Percentiles rank a stretch among this genome's conserved stretches.
Evolutionary conservation across 1,140 invertebrate genomes (phyloP).

Genomic region (Drosophila pandora): DNA sequence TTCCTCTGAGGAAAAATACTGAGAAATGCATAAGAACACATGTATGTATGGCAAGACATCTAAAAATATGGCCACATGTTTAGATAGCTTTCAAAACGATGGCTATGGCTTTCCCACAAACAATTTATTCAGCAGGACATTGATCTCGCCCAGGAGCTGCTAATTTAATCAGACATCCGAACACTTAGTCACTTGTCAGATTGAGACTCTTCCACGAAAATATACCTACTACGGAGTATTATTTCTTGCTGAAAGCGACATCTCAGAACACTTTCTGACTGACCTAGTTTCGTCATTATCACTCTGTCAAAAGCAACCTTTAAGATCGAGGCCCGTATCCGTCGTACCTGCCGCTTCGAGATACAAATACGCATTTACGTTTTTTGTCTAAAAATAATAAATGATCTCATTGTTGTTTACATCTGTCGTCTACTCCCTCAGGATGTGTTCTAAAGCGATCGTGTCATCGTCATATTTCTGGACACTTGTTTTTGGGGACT

Average conservation of each 20-base stretch:
- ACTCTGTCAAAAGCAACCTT: slow-evolving; percentile 27
- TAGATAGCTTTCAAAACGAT: slow-evolving; percentile 14
- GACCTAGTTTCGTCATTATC: slow-evolving; percentile 60
- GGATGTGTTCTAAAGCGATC: slow-evolving; percentile 26
- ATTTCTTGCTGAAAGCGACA: slow-evolving; percentile 24
- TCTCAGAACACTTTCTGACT: slow-evolving; percentile 34
- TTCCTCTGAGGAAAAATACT: slow-evolving; percentile 33
- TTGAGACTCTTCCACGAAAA: not conserved
- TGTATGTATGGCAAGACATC: slow-evolving; percentile 33
- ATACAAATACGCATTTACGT: slow-evolving; percentile 28
- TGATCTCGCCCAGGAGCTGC: slow-evolving; percentile 30
- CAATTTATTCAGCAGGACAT: slow-evolving; percentile 18
- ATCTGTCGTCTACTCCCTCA: slow-evolving; percentile 26
- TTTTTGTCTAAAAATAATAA: slow-evolving; percentile 37
- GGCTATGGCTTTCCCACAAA: slow-evolving; percentile 10
- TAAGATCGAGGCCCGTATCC: slow-evolving; percentile 20
- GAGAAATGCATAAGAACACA: slow-evolving; percentile 55
- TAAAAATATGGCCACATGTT: slow-evolving; percentile 65
- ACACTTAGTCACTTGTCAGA: slow-evolving; percentile 11
- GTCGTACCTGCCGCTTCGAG: slow-evolving; percentile 17
- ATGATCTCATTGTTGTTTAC: slow-evolving; percentile 36
- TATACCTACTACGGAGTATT: not conserved
- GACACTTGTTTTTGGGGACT: slow-evolving; percentile 24
- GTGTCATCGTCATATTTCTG: slow-evolving; percentile 32
- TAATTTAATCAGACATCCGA: slow-evolving; percentile 25